A percentile compares a stretch with the other conserved stretches of the same genome.
Conservation (phyloP, 2,113 vertebrate genomes). For the Solenodon paradoxus region DNA sequence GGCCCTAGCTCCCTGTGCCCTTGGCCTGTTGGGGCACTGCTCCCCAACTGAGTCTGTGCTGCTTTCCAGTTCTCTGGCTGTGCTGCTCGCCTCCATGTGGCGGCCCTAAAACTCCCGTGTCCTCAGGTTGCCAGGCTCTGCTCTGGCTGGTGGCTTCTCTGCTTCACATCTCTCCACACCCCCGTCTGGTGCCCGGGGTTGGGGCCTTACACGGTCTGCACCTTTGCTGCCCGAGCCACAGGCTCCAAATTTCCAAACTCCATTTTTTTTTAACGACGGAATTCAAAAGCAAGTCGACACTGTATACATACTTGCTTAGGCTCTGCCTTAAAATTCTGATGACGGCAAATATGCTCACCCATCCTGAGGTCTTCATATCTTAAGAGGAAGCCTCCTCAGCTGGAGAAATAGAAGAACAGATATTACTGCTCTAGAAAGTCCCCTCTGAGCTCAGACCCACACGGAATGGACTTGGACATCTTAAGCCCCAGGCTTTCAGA, state of each 20-base stretch:
- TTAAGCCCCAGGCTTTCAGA: background rate
- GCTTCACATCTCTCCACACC: no score
- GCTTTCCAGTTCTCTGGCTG: background rate
- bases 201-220: no score
- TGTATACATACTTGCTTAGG: background rate
- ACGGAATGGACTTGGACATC: background rate
- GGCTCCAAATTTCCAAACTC: background rate
- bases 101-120: no score
- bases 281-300: slow-evolving; percentile 11
- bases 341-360: background rate
- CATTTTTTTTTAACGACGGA: background rate
- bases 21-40: background rate
- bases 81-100: background rate
- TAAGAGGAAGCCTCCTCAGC: background rate
- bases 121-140: no score
- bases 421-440: background rate
- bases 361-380: background rate
- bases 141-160: no score
- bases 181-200: no score
- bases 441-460: background rate
- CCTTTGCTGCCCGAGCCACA: no score
- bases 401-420: background rate
- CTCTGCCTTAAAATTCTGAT: background rate
- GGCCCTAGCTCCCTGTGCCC: background rate
- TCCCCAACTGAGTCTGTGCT: background rate